These are phyloP conservation scores for Germaria angustata DNA, from an alignment of 2,888 invertebrate genomes.

Conservation along the genomic window DNA sequence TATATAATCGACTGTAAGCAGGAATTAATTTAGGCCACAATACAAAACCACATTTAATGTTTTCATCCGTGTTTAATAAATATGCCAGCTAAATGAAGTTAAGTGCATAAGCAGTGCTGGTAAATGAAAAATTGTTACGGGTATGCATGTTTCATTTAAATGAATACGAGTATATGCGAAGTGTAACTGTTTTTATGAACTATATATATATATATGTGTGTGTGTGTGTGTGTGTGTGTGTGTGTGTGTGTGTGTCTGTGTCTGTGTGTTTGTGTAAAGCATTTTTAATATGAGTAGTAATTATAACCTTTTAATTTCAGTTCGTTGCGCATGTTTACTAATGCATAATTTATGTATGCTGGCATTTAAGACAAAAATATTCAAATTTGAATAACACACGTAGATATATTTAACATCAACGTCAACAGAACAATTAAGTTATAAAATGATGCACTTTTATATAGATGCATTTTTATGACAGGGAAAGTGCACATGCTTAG, in stretches of 20 bases:
- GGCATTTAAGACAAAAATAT: conserved; percentile 49
- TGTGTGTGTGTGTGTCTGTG: not conserved
- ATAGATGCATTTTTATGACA: conserved; percentile 18
- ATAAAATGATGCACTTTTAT: conserved; percentile 39
- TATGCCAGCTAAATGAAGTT: conserved; percentile 43
- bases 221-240: not conserved
- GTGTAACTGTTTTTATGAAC: not conserved
- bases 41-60: conserved; percentile 56
- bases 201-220: not conserved
- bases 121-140: not conserved
- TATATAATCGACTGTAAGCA: not conserved
- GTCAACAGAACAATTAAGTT: conserved; percentile 40
- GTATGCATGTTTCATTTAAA: too few relatives aligned
- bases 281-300: conserved; percentile 32
- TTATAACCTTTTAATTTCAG: conserved; percentile 60
- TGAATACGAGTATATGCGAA: too few relatives aligned
- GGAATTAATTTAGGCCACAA: conserved; percentile 62
- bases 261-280: too few relatives aligned
- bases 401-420: conserved; percentile 1
- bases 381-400: not conserved
- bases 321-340: conserved; percentile 55
- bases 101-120: conserved; percentile 32
- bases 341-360: conserved; percentile 62
- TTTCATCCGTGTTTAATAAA: conserved; percentile 51
- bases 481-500: not conserved